Base-by-base conservation (phyloP, 2,797 vertebrate species). In the Pelochelys cantorii region DNA sequence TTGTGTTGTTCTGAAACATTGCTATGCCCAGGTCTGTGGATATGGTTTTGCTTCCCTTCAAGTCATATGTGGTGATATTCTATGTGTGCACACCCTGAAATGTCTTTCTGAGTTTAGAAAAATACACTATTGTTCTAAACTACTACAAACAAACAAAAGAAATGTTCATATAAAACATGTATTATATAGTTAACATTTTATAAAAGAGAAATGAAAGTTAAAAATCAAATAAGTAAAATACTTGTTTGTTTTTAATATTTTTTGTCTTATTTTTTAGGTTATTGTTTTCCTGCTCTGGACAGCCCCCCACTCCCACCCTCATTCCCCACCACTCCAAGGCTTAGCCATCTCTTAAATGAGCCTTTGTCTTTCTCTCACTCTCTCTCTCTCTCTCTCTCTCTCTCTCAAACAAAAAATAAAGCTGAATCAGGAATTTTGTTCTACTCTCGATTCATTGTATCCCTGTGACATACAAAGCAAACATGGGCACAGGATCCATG, bases 271-370 rank as follows among this genome's bases (percentile, higher is more conserved):
- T 91, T 93, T 95, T 95, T 96, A 94, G 80, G 87, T 93, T 94
- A 91, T 93, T 96, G 83, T 96, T 97, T 95, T 95, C 81, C 86
- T 96, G 75, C 85, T 94, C 90, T 90, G 93, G 93, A 95, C 84
- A 96, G 86, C 94, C 29, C 79, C 96, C 42, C 83, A 89, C 86
- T 78, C 90, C 52, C 83, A 48, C 91, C 87, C 93, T 88, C 95
- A 93, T 94, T 62, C 91, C 56, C 87, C 93, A 92, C 59, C 90
- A 87, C 34, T 90, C 52, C 87, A 95, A 90, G 91, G 78, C 42
- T 96, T 93, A 94, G 65, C 90, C 74, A 93, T 92, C 60, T 93
- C 56, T 92, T 86, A 65, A 79, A 86, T 95, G 81, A 95, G 92
- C 31, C 94, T 95, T 93, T 88, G 59, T 74, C 90, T 97, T 96